These are phyloP conservation scores for Drosophila punjabiensis DNA, from an alignment of 1,140 invertebrate genomes.

Conservation along the genomic window DNA sequence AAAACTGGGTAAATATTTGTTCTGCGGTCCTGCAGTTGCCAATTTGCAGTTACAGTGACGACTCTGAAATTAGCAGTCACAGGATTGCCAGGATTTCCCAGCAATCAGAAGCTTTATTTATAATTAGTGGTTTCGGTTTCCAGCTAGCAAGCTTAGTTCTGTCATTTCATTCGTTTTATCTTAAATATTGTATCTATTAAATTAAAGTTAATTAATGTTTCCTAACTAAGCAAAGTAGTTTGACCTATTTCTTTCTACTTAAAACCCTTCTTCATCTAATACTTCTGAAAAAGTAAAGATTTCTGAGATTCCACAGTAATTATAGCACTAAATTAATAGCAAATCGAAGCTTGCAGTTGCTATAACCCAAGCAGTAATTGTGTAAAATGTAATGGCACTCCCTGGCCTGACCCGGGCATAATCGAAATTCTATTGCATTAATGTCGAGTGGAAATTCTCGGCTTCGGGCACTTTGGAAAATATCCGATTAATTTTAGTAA, in stretches of 20 bases:
- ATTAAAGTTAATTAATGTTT: background rate
- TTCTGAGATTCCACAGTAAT: background rate
- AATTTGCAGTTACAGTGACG: slow-evolving; percentile 41
- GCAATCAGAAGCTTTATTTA: background rate
- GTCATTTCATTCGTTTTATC: background rate
- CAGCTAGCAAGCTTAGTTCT: background rate
- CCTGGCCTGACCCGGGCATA: background rate
- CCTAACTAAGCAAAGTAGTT: background rate
- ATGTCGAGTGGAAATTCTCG: slow-evolving; percentile 29
- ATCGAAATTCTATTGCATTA: slow-evolving; percentile 46
- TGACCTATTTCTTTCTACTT: background rate
- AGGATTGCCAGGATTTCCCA: background rate
- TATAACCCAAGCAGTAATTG: background rate
- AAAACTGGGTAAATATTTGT: slow-evolving; percentile 58
- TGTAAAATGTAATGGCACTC: background rate
- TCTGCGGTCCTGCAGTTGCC: slow-evolving; percentile 49
- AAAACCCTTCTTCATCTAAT: background rate
- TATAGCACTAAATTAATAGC: background rate
- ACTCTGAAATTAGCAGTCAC: slow-evolving; percentile 6
- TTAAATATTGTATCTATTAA: background rate
- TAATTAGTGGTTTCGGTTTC: slow-evolving; percentile 13
- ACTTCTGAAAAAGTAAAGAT: background rate
- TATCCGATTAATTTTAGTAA: slow-evolving; percentile 70
- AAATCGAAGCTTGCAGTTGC: background rate
- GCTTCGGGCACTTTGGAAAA: slow-evolving; percentile 46